phyloP scores from a whole-genome alignment of 2,113 vertebrate genomes.

The Equus quagga region DNA sequence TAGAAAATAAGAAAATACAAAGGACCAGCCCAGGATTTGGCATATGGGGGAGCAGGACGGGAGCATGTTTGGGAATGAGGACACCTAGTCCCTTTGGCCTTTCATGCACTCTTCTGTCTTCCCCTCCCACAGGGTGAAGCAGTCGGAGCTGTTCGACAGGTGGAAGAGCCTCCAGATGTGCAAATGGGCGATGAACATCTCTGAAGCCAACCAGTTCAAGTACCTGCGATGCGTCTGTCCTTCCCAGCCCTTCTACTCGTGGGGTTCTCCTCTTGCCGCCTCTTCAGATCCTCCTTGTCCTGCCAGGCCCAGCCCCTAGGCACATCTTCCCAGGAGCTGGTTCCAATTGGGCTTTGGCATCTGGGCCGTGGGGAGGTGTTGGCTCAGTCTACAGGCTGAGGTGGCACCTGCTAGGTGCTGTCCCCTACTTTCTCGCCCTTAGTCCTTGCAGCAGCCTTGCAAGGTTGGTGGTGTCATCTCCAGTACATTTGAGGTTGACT shows the following conservation, averaged over 20 bases:
- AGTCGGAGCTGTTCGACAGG: conserved; percentile 96
- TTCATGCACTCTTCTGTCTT: conserved; percentile 1
- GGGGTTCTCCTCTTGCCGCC: background rate
- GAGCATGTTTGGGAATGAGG: background rate
- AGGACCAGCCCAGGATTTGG: background rate
- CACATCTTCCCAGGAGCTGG: background rate
- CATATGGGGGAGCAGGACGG: background rate
- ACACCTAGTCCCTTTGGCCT: too few relatives aligned
- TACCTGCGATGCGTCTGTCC: conserved; percentile 80
- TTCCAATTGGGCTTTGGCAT: background rate
- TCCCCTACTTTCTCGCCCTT: background rate
- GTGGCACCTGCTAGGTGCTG: background rate
- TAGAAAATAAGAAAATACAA: background rate
- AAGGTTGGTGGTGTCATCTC: accelerated
- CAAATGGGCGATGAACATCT: conserved; percentile 95
- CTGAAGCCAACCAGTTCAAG: conserved; percentile 96
- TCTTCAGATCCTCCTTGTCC: accelerated
- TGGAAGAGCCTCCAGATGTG: conserved; percentile 97
- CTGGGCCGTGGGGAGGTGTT: background rate
- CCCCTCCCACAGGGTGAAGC: conserved; percentile 93
- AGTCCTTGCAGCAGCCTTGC: background rate
- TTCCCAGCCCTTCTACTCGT: background rate
- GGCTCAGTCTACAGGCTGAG: background rate
- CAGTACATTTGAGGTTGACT: background rate
- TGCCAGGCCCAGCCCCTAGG: background rate